Conservation (phyloP, 2,113 vertebrate species). For the Alectura lathami region DNA sequence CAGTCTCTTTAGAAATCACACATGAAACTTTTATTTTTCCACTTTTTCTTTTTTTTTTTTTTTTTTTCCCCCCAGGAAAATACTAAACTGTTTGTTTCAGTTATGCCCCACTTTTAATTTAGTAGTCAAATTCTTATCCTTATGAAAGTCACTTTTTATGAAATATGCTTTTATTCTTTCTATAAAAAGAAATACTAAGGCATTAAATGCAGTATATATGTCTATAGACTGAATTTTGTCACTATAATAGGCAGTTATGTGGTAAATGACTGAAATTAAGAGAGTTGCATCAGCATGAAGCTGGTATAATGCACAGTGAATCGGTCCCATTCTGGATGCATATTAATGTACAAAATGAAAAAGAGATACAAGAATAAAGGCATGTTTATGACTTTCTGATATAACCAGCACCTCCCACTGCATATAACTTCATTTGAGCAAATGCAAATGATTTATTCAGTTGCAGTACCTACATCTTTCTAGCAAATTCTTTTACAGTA, state of each 20-base stretch:
- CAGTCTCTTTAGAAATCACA: background rate
- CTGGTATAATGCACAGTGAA: background rate
- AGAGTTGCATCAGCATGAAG: background rate
- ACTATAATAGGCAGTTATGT: background rate
- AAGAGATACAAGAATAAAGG: slow-evolving; percentile 10
- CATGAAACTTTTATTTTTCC: background rate
- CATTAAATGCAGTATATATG: background rate
- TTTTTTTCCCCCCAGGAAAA: background rate
- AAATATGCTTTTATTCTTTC: background rate
- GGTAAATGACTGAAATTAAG: slow-evolving; percentile 9
- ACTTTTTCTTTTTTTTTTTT: background rate
- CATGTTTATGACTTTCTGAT: slow-evolving; percentile 12
- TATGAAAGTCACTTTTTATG: background rate
- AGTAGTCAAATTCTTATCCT: background rate
- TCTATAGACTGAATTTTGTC: background rate
- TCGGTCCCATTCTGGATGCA: background rate
- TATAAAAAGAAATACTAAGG: background rate
- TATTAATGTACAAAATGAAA: background rate
- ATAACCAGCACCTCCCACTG: slow-evolving; percentile 16
- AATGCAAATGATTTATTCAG: slow-evolving; percentile 43
- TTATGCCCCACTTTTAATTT: background rate
- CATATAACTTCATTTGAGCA: slow-evolving; percentile 1
- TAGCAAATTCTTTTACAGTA: slow-evolving; percentile 35
- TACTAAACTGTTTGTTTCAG: background rate
- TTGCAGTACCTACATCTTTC: slow-evolving; percentile 13